phyloP scores from a whole-genome alignment of 1,140 invertebrate species.

The Temnothorax nylanderi region DNA sequence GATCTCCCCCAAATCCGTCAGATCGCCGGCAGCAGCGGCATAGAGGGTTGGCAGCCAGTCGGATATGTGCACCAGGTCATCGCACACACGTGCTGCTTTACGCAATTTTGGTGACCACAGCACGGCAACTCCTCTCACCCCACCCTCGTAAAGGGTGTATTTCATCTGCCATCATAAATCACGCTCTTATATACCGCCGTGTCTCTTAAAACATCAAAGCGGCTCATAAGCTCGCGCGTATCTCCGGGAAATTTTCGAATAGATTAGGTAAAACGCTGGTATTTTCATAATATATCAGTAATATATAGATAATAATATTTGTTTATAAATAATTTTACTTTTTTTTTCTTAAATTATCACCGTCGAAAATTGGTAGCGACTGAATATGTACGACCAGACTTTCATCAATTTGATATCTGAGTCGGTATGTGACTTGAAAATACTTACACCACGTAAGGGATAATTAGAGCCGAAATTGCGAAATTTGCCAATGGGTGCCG shows the following conservation, averaged over 20 bases:
- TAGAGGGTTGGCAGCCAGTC: constrained; percentile 91
- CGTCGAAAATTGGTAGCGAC: background rate
- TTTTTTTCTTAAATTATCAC: background rate
- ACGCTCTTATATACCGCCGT: background rate
- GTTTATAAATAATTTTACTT: background rate
- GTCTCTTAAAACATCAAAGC: background rate
- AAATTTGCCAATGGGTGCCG: constrained; percentile 83
- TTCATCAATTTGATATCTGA: background rate
- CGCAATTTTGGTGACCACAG: constrained; percentile 88
- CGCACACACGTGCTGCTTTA: constrained; percentile 83
- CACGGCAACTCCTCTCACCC: constrained; percentile 88
- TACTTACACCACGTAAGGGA: constrained; percentile 88
- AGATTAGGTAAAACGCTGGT: background rate
- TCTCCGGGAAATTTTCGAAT: constrained; percentile 6
- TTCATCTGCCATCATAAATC: constrained; percentile 86
- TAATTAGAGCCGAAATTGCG: constrained; percentile 90
- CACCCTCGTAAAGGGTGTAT: constrained; percentile 91
- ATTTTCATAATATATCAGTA: background rate
- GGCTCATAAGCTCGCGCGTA: background rate
- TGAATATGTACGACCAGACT: background rate
- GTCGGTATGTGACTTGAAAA: background rate
- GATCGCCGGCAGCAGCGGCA: constrained; percentile 86
- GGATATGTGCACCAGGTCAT: constrained; percentile 88
- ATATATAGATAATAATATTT: background rate
- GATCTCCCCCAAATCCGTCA: constrained; percentile 82